phyloP scores from a whole-genome alignment of 2,888 invertebrate genomes.

The Punctoribates punctum region DNA sequence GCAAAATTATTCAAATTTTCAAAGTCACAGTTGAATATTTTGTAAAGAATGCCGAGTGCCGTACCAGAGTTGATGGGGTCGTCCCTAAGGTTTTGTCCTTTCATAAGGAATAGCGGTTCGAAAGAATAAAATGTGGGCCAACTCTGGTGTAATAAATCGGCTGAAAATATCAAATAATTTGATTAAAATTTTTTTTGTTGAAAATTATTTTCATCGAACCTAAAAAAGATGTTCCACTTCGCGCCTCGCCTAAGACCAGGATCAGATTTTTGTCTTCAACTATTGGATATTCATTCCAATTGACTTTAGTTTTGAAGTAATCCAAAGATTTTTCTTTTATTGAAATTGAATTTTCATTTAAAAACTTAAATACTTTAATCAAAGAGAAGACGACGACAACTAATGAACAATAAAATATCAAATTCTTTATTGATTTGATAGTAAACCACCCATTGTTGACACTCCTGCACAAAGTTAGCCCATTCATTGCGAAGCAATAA shows the following conservation, averaged over 20 bases:
- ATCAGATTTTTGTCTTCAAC: constrained; percentile 56
- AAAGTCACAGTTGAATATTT: constrained; percentile 46
- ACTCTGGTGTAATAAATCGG: constrained; percentile 58
- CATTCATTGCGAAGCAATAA: too few relatives aligned
- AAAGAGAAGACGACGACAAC: too few relatives aligned
- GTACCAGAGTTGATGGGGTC: constrained; percentile 37
- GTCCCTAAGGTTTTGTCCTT: constrained; percentile 39
- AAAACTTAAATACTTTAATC: too few relatives aligned
- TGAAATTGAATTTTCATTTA: too few relatives aligned
- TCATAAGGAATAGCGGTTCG: constrained; percentile 73
- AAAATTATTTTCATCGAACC: too few relatives aligned
- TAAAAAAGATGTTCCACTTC: constrained; percentile 83
- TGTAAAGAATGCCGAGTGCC: constrained; percentile 43
- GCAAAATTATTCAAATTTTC: neutral
- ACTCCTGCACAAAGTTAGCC: too few relatives aligned
- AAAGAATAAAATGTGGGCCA: constrained; percentile 89
- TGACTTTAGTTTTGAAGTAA: neutral
- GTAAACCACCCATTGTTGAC: too few relatives aligned
- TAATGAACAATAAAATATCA: too few relatives aligned
- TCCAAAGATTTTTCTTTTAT: neutral
- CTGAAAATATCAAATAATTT: neutral
- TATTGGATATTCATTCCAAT: constrained; percentile 29
- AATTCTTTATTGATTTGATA: too few relatives aligned
- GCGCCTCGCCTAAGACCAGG: constrained; percentile 80
- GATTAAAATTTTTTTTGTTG: too few relatives aligned